phyloP scores from a whole-genome alignment of 1,140 invertebrate genomes.

The Thrips palmi region DNA sequence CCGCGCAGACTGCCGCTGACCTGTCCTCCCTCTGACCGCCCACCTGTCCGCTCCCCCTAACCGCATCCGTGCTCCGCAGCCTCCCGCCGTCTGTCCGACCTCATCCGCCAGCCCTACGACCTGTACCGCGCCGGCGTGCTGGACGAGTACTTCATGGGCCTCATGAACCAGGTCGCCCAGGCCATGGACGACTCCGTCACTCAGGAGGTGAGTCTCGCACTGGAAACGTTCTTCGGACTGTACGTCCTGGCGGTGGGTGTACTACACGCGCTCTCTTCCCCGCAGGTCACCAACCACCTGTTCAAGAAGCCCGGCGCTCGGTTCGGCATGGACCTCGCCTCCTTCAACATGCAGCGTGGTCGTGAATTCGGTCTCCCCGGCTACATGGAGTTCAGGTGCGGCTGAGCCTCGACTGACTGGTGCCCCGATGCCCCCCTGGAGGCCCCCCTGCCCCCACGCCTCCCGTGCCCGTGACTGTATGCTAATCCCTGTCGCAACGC shows the following conservation, averaged over 20 bases:
- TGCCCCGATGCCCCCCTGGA: no score
- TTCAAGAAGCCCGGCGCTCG: conserved; percentile 74
- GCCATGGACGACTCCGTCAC: conserved; percentile 90
- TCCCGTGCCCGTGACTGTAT: no score
- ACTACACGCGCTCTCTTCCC: conserved; percentile 6
- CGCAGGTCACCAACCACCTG: conserved; percentile 64
- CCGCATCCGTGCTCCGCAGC: conserved; percentile 29
- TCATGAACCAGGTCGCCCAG: conserved; percentile 87
- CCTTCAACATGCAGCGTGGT: conserved; percentile 87
- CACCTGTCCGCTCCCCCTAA: background rate
- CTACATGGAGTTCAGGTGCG: conserved; percentile 67
- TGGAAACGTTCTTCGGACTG: conserved; percentile 4
- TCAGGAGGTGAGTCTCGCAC: conserved; percentile 51
- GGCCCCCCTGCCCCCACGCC: no score
- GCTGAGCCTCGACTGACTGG: background rate
- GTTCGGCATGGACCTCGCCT: conserved; percentile 80
- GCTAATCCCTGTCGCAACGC: conserved; percentile 8
- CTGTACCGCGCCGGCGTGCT: conserved; percentile 76
- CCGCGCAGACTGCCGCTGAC: background rate
- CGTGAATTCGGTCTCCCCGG: conserved; percentile 82
- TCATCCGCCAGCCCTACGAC: conserved; percentile 76
- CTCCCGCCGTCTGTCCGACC: conserved; percentile 70
- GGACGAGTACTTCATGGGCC: conserved; percentile 81
- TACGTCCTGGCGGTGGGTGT: background rate
- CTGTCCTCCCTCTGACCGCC: background rate